phyloP scores from a whole-genome alignment of 2,888 invertebrate genomes.

The Phytoseiulus persimilis region DNA sequence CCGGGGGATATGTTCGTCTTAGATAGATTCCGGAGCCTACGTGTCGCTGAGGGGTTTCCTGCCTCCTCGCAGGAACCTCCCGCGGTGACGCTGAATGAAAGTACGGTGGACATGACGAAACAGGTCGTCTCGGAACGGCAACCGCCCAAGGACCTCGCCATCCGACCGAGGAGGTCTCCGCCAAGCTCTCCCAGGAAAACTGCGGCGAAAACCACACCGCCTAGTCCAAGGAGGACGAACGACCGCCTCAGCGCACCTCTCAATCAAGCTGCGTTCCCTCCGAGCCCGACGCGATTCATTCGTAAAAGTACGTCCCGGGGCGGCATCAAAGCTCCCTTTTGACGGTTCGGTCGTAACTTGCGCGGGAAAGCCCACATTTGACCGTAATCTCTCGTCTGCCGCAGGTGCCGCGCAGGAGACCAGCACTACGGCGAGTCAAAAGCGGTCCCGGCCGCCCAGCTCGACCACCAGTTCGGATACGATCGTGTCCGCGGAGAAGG shows the following conservation, averaged over 20 bases:
- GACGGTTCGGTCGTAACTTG: too few species aligned
- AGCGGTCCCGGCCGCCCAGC: not conserved
- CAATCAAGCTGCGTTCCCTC: not conserved
- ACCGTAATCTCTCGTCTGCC: too few species aligned
- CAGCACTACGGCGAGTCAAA: not conserved
- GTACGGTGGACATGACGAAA: not conserved
- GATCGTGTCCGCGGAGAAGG: not conserved
- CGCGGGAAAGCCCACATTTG: too few species aligned
- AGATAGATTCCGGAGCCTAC: too few species aligned
- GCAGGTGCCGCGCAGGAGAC: not conserved
- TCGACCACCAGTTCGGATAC: conserved; percentile 13
- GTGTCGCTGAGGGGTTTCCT: too few species aligned
- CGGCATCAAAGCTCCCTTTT: not conserved
- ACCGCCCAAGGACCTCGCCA: not conserved
- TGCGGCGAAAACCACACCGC: not conserved
- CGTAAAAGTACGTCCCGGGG: conserved; percentile 24
- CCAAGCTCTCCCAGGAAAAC: conserved; percentile 9
- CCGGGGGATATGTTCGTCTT: too few species aligned
- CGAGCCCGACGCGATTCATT: conserved; percentile 25
- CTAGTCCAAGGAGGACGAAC: not conserved
- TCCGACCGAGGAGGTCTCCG: not conserved
- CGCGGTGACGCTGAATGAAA: conserved; percentile 12
- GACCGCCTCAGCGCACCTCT: conserved; percentile 23
- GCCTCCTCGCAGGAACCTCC: not conserved
- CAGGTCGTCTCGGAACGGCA: not conserved